These are phyloP conservation scores for Caenorhabditis imperialis DNA, from an alignment of 2,888 invertebrate species.

Conservation along the genomic window DNA sequence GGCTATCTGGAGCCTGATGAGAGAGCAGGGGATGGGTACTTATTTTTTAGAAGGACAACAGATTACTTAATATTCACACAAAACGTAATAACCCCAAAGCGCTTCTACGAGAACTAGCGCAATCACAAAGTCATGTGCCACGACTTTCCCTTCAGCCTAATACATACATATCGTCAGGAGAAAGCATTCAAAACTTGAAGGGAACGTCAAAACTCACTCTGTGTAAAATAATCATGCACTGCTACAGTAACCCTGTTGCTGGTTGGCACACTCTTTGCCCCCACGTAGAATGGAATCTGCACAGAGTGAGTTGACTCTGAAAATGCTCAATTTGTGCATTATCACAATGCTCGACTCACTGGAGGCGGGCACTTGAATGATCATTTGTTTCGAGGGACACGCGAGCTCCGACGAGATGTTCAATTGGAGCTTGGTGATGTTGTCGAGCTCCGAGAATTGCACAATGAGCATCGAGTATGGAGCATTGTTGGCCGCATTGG, in stretches of 20 bases:
- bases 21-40: too few relatives aligned
- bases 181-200: too few relatives aligned
- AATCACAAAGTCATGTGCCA: too few relatives aligned
- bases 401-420: constrained; percentile 30
- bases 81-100: too few relatives aligned
- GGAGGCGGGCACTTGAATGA: constrained; percentile 21
- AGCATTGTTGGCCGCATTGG: constrained; percentile 41
- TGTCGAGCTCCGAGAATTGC: constrained; percentile 21
- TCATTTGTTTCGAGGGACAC: constrained; percentile 24
- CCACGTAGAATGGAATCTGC: constrained; percentile 50
- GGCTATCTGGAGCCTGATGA: too few relatives aligned
- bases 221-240: constrained; percentile 29
- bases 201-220: too few relatives aligned
- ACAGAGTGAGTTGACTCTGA: constrained; percentile 25
- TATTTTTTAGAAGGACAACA: too few relatives aligned
- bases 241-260: constrained; percentile 26
- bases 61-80: too few relatives aligned
- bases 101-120: too few relatives aligned
- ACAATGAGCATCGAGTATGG: constrained; percentile 32
- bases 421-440: constrained; percentile 33
- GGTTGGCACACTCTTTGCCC: constrained; percentile 25
- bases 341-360: constrained; percentile 8
- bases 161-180: too few relatives aligned
- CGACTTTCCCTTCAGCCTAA: too few relatives aligned
- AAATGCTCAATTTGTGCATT: neutral